Evolutionary conservation across 2,888 invertebrate genomes (phyloP).

Genomic region (Drosophila setosimentum): DNA sequence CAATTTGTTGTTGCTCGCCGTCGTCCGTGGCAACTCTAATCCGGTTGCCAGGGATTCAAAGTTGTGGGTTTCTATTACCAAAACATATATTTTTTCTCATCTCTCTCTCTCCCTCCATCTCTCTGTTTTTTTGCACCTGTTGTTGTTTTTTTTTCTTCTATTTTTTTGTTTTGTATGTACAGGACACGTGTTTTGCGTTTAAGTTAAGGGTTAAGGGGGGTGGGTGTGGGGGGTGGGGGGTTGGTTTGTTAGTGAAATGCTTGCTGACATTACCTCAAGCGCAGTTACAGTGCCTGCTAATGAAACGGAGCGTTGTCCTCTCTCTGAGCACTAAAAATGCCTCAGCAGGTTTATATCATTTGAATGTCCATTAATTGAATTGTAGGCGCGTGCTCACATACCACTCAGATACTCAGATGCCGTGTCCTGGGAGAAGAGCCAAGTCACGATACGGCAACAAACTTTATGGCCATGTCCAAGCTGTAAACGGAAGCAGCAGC

Average conservation of each 20-base stretch:
- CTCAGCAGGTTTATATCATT: constrained; percentile 76
- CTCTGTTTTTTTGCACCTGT: constrained; percentile 67
- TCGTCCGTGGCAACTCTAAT: constrained; percentile 54
- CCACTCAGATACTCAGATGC: not conserved
- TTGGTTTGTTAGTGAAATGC: constrained; percentile 8
- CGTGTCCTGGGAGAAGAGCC: constrained; percentile 4
- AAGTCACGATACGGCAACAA: constrained; percentile 34
- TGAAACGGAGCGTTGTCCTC: constrained; percentile 51
- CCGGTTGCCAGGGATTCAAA: constrained; percentile 48
- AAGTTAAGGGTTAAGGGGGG: constrained; percentile 2
- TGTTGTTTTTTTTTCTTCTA: constrained; percentile 44
- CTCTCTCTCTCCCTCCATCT: rapidly evolving
- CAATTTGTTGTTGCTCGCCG: constrained; percentile 57
- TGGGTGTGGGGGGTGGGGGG: not conserved
- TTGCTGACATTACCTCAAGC: constrained; percentile 55
- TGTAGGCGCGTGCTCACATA: constrained; percentile 63
- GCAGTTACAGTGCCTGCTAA: constrained; percentile 60
- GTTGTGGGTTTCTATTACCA: constrained; percentile 48
- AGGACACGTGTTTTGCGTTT: constrained; percentile 40
- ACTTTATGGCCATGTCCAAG: constrained; percentile 53
- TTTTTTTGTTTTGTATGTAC: constrained; percentile 15
- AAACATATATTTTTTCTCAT: not conserved
- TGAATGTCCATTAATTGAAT: constrained; percentile 82
- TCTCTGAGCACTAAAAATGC: constrained; percentile 72
- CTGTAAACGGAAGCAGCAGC: constrained; percentile 37